Percentiles rank a stretch among this genome's conserved stretches.
phyloP scores from a whole-genome alignment of 2,113 vertebrate genomes.

The Peromyscus californicus region DNA sequence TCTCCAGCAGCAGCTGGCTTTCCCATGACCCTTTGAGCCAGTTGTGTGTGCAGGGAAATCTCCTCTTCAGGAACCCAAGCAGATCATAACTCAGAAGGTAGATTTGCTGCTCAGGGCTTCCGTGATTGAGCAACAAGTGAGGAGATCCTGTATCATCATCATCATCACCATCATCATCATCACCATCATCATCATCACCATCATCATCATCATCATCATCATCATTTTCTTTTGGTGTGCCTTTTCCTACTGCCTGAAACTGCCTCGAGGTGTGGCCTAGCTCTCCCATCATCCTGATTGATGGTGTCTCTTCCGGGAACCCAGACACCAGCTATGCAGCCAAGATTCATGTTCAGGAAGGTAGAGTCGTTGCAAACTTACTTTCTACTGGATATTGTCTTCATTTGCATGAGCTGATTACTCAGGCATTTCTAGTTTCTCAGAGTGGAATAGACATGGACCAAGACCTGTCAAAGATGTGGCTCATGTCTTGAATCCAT shows the following conservation, averaged over 20 bases:
- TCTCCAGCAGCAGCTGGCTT: background rate
- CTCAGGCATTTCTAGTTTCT: constrained; percentile 7
- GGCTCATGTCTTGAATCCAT: background rate
- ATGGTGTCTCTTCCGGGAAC: background rate
- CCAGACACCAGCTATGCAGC: background rate
- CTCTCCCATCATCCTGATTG: background rate
- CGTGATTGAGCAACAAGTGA: background rate
- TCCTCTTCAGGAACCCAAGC: constrained; percentile 62
- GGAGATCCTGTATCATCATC: background rate
- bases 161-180: no score
- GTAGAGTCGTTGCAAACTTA: background rate
- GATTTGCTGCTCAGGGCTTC: background rate
- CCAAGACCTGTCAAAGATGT: background rate
- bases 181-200: no score
- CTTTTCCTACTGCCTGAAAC: background rate
- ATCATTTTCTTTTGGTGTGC: background rate
- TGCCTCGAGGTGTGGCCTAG: background rate
- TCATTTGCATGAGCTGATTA: background rate
- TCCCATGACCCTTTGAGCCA: constrained; percentile 47
- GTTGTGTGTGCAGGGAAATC: constrained; percentile 56
- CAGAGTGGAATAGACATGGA: background rate
- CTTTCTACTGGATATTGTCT: background rate
- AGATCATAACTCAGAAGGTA: constrained; percentile 65
- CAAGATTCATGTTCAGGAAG: background rate
- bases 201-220: no score